Evolutionary conservation across 2,113 vertebrate species (phyloP).

Genomic region (Echinops telfairi): DNA sequence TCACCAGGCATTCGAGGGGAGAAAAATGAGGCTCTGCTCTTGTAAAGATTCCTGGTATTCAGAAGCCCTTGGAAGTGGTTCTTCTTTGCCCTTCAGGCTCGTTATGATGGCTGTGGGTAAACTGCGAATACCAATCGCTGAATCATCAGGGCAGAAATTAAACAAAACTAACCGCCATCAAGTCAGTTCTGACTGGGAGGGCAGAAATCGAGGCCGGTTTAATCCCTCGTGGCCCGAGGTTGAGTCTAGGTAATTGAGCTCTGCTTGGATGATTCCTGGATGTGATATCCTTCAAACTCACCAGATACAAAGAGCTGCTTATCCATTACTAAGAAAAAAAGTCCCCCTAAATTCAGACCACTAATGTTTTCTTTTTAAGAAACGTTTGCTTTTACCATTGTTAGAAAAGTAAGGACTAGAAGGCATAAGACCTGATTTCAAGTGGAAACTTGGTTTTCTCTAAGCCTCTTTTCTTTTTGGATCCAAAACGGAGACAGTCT

Average conservation of each 20-base stretch:
- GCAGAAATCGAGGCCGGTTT: background rate
- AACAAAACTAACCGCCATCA: too few relatives aligned
- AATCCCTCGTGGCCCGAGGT: background rate
- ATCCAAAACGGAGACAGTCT: rapidly evolving
- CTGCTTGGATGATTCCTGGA: rapidly evolving
- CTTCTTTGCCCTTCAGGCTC: too few relatives aligned
- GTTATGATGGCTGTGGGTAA: too few relatives aligned
- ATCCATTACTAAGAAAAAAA: background rate
- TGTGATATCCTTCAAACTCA: rapidly evolving
- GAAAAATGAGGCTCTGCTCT: too few relatives aligned
- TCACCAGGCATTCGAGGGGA: too few relatives aligned
- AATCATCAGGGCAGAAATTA: background rate
- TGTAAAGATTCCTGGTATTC: too few relatives aligned
- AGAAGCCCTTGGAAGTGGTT: too few relatives aligned
- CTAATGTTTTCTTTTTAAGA: background rate
- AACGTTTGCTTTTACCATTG: background rate
- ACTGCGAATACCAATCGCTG: background rate
- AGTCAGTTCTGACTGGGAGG: too few relatives aligned
- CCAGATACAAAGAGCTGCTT: background rate
- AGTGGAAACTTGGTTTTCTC: background rate
- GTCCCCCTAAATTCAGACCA: background rate
- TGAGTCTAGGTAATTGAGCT: rapidly evolving
- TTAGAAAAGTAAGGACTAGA: background rate
- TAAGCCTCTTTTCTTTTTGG: background rate
- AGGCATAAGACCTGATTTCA: background rate